These are phyloP conservation scores for Irena cyanogastra DNA, from an alignment of 2,113 vertebrate species.

Conservation along the genomic window DNA sequence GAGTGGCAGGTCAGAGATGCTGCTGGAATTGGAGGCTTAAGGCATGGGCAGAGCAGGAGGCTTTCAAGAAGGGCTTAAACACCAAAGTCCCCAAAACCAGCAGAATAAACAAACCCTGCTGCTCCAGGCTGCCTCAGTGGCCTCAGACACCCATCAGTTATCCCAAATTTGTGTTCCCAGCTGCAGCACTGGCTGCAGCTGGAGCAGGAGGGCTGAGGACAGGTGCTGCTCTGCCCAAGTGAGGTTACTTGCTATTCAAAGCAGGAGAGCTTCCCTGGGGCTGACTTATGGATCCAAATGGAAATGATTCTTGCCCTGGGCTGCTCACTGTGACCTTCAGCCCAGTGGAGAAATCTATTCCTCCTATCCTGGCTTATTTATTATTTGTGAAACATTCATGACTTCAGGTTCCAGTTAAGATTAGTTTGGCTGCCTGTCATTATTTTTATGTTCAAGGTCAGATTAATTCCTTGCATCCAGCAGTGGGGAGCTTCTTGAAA, in stretches of 20 bases:
- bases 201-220: not conserved
- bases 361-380: constrained; percentile 20
- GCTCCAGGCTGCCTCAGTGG: not conserved
- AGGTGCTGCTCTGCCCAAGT: not conserved
- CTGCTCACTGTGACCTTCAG: constrained; percentile 37
- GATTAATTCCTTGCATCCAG: not conserved
- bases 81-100: not conserved
- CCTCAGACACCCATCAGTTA: not conserved
- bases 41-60: not conserved
- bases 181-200: not conserved
- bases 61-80: not conserved
- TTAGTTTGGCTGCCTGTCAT: not conserved
- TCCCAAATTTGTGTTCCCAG: not conserved
- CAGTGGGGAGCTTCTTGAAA: not conserved
- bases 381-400: constrained; percentile 54
- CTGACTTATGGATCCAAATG: constrained; percentile 44
- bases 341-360: constrained; percentile 52
- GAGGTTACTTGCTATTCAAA: constrained; percentile 28
- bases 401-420: constrained; percentile 16
- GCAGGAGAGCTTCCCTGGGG: constrained; percentile 10
- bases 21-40: not conserved
- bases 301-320: constrained; percentile 57
- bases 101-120: not conserved
- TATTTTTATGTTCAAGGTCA: not conserved
- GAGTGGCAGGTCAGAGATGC: not conserved